Evolutionary conservation across 2,888 invertebrate genomes (phyloP).

Genomic region (Drosophila siamana): DNA sequence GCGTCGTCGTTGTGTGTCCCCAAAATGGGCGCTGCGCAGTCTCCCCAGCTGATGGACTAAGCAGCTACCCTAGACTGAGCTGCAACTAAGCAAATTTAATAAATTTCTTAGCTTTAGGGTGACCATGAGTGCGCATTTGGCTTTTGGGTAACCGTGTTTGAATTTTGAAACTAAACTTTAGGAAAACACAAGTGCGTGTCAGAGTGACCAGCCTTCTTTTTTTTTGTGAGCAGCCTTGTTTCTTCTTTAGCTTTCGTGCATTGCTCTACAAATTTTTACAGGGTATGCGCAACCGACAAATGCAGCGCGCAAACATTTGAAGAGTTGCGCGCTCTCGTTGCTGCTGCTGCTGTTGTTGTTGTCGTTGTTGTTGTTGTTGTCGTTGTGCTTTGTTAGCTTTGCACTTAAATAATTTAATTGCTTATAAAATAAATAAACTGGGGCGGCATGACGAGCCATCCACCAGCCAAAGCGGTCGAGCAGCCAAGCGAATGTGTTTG

Average conservation of each 20-base stretch:
- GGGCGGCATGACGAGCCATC: constrained; percentile 37
- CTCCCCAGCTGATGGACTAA: constrained; percentile 18
- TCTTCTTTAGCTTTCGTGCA: too few species aligned
- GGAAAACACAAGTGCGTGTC: too few species aligned
- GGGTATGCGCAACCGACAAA: constrained; percentile 8
- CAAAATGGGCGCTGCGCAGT: constrained; percentile 29
- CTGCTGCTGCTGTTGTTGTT: constrained; percentile 14
- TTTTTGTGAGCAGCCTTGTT: too few species aligned
- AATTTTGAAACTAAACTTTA: too few species aligned
- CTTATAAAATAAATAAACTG: constrained; percentile 76
- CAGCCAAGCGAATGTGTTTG: constrained; percentile 15
- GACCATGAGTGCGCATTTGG: too few species aligned
- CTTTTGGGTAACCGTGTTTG: too few species aligned
- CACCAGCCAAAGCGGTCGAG: constrained; percentile 1
- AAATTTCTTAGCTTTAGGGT: not conserved
- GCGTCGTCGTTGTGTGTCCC: constrained; percentile 53
- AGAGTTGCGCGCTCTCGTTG: constrained; percentile 12
- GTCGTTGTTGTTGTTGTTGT: constrained; percentile 30
- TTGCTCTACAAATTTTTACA: too few species aligned
- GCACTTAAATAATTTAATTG: constrained; percentile 81
- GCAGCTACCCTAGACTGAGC: not conserved
- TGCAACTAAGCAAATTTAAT: too few species aligned
- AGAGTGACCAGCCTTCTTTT: too few species aligned
- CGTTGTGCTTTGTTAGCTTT: constrained; percentile 69
- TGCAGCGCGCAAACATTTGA: constrained; percentile 36